These are phyloP conservation scores for Protobothrops mucrosquamatus DNA, from an alignment of 2,113 vertebrate genomes.

Conservation along the genomic window DNA sequence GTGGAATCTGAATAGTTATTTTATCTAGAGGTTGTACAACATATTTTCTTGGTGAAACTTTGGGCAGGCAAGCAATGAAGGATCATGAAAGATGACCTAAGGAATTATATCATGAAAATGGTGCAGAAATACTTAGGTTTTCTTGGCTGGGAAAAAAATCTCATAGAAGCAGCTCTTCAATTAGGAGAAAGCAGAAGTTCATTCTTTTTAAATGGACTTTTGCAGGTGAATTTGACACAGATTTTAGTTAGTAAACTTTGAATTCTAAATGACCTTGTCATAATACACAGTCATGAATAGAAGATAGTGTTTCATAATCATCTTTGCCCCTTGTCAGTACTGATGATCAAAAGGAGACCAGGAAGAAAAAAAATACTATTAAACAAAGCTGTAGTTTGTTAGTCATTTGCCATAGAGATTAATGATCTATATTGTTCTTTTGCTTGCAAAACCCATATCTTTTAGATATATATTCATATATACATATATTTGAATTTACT, in stretches of 20 bases:
- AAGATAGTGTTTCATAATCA: neutral
- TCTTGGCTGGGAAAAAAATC: neutral
- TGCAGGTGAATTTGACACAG: rapidly evolving
- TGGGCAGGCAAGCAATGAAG: neutral
- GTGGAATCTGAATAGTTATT: neutral
- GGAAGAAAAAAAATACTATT: neutral
- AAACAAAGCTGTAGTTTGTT: neutral
- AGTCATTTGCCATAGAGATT: neutral
- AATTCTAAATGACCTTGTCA: neutral
- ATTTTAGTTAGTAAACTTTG: neutral
- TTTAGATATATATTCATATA: too few relatives aligned
- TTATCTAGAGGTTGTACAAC: neutral
- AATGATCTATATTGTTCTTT: neutral
- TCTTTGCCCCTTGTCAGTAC: neutral
- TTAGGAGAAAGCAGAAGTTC: neutral
- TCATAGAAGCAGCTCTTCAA: neutral
- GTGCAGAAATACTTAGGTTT: neutral
- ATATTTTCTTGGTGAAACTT: neutral
- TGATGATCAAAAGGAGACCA: neutral
- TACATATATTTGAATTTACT: neutral
- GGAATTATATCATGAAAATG: neutral
- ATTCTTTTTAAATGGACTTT: neutral
- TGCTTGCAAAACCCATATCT: neutral
- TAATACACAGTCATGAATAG: neutral
- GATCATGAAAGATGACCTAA: neutral